Base-by-base conservation (phyloP, 2,888 invertebrate species). In the Drosophila niveifrons region DNA sequence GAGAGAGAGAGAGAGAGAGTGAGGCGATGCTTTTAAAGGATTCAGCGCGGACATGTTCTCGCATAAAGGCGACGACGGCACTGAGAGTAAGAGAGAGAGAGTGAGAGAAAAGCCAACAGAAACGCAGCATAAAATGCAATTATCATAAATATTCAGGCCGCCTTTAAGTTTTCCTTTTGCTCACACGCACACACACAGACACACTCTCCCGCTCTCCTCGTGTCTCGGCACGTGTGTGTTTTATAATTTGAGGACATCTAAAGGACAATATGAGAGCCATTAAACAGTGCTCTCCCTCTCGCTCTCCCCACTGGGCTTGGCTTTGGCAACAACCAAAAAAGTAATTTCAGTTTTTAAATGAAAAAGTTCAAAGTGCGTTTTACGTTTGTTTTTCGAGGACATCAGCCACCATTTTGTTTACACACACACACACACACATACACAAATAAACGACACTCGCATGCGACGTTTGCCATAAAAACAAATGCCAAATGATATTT, bases 311-410 rank as follows among this genome's bases (percentile, higher is more conserved):
- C 7, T 48, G 6, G 15, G 15, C 28, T 31, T 29, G 11, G 39
- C 46, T 15, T 46, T 23, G 23, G 66, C 23, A 72, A 85, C 70
- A 86, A 44, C 52, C 69, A 65, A 64, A 84, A 86, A 84, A 86
- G 83, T 86, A 84, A 84, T 84, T 88, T 86, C 78, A 86, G 78
- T 86, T 78, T 83, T 84, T 86, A 84, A 84, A 88, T 86, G 87
- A 86, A 84, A 84, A 84, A 88, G 89, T 84, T 84, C 81, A 84
- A 86, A 83, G 89, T 88, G 88, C 83, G 83, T 88, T 88, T 74
- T 65, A 66, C 66, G 86, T 82, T 82, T 80, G 75, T 74, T 79
- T 62, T 53, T 31, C 31, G 53, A 15, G 43, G 9, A 34, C 41
- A 36, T 59, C 50, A 48, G 50, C 18, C 18, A 39, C 41, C 59